Evolutionary conservation across 1,140 invertebrate genomes (phyloP), one percentile per base, ranked within the genome.

Genomic region (Potamilus streckersoni): DNA sequence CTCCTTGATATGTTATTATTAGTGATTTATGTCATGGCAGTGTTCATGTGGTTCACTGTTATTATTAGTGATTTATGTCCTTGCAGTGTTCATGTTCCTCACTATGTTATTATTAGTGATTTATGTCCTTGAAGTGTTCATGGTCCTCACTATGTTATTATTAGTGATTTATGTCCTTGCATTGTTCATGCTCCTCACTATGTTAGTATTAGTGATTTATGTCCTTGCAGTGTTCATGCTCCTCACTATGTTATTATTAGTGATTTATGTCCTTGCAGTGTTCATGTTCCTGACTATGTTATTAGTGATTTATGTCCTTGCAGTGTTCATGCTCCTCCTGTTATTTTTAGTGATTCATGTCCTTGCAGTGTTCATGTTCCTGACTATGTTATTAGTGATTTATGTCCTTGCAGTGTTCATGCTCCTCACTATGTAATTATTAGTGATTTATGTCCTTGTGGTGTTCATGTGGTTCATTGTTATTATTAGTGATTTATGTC

Each of bases 181-280:
- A 92, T n/a, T n/a, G n/a, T n/a, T n/a, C n/a, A n/a, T n/a, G n/a
- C n/a, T n/a, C 38, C 38, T 49, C 4, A 49, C 6, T 49, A 11
- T 6, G 6, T 49, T 11, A 8, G 6, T 49, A 49, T 72, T 66
- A n/a, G 11, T 31, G 17, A 68, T 68, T 74, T 20, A 69, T 31
- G 61, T 77, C 72, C 67, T 87, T 89, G 67, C 80, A 92, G 91
- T 92, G 91, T n/a, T n/a, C n/a, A n/a, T n/a, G n/a, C n/a, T n/a
- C 38, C 38, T 49, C 4, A 49, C 6, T 49, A 11, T 6, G 6
- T 49, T 11, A 8, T 49, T 49, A 49, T 72, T 66, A n/a, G 11
- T 31, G 17, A 68, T 68, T 74, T 20, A 69, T 31, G 61, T 77
- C 72, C 67, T 87, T 89, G 67, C 80, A 92, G 91, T 92, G 91